Base-by-base conservation (phyloP, 2,888 invertebrate genomes). In the Operophtera brumata region DNA sequence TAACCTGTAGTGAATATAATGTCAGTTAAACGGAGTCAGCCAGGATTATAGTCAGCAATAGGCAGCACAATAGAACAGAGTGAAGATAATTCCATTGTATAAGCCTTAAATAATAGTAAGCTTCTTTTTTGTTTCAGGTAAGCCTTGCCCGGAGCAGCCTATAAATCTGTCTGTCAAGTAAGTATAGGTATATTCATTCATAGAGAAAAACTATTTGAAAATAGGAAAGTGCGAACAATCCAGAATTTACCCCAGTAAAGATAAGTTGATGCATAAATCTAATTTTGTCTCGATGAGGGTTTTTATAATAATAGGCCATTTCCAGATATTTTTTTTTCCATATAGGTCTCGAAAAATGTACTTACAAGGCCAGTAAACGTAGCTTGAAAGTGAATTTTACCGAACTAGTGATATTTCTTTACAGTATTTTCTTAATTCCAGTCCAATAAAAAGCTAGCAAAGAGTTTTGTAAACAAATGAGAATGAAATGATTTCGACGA, bases 51-150 rank as follows among this genome's bases (percentile, higher is more conserved):
- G 57, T 57, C n/a, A n/a, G 54, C 44, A 57, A 62, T 61, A 65
- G 65, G 65, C 65, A 65, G 65, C 61, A 65, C 65, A 65, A 65
- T 65, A 61, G 62, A 47, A 35, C 56, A 44, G 43, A 45, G 34
- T 54, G 57, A 62, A 61, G 59, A 65, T 65, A 65, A 63, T 63
- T 60, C 61, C 63, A 62, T 63, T 65, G 65, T 63, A 63, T 62
- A 39, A 59, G 50, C 48, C 55, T 63, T 60, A 61, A 62, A 57
- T 61, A 59, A 61, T 63, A 61, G 54, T 46, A 57, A 61, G 47
- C 47, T 13, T 61, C 60, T 65, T 65, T 61, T 52, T 58, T 62
- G 49, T 61, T 62, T 46, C 61, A 62, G 60, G 64, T 64, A 64
- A 64, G 65, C 52, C 40, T 55, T 52, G 54, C 51, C 59, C 14